Base-by-base conservation (phyloP, 2,888 invertebrate genomes). In the Agrotis segetum region DNA sequence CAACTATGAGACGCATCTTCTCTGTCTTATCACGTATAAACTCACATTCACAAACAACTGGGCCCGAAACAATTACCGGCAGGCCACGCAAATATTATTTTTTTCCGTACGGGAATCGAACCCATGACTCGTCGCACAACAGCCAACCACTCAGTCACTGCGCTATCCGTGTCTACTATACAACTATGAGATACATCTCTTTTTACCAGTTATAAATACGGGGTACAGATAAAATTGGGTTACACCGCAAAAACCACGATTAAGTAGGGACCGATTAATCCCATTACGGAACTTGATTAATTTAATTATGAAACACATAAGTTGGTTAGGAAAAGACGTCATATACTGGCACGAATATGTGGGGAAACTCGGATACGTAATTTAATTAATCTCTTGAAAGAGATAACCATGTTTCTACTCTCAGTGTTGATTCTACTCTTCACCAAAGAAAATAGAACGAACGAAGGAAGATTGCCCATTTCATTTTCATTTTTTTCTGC, bases 261-360 rank as follows among this genome's bases (percentile, higher is more conserved):
- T 50, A 59, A 71, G 16, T 71, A 59, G 61, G 64, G 46, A 50
- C 24, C 24, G 46, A 66, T 71, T 80, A 75, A 80, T 80, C 21
- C 47, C 19, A 71, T 75, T 64, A 71, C 50, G 21, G 55, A 67
- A 76, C 47, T 75, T 64, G 47, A 49, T 61, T 67, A 75, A 79
- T 81, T 74, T 61, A 60, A 72, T 82, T 73, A 81, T 70, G 64
- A 63, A 69, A 62, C 70, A 50, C 59, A 56, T 77, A 79, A 59
- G 44, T 71, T 56, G 46, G 66, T 77, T 75, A 77, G 46, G 64
- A 50, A 66, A 59, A 47, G 56, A 29, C 67, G 24, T 60, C 46
- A 52, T 62, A 53, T 24, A 74, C 24, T 55, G 9, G 5, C 13
- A 62, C 40, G 40, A 50, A 77, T 67, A 64, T 69, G 16, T 62